Evolutionary conservation across 2,797 vertebrate species (phyloP), one percentile per base, ranked within the genome.

Genomic region (Parambassis ranga): DNA sequence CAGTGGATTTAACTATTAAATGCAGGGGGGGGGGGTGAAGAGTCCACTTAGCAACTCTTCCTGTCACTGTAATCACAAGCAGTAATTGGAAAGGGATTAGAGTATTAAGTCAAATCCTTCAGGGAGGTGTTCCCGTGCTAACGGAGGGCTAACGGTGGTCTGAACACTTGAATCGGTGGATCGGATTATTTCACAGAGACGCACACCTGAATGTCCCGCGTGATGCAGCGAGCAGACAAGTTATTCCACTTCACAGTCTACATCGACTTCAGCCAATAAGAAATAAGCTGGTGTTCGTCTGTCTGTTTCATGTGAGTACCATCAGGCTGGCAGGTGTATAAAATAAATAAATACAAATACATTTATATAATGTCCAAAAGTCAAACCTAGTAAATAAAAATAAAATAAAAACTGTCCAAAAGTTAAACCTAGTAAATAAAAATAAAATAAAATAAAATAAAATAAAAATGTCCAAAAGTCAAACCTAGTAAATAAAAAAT

Each of bases 51-150:
- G 22, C 23, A 35, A 61, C 59, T 36, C 35, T 48, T 37, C 41
- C 5, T 23, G 37, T 47, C 44, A 47, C 48, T 3, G 1, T 57
- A 62, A 65, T 49, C 48, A 39, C 39, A 61, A 15, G 65, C 27
- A 61, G 22, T 73, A 65, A 83, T 57, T 75, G 38, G 35, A 55
- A 59, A 38, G 10, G 60, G 72, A 80, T 86, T 73, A 70, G 10
- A 38, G 23, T 39, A 22, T 37, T 47, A 18, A 37, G 28, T 47
- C 9, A 13, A 57, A 58, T 60, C 67, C 75, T 73, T 65, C 48
- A 4, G 70, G 77, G 70, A 77, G 30, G 27, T 8, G 15, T 28
- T 33, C 43, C 52, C n/a, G 10, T 15, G 22, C 50, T 32, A 48
- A 37, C 58, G n/a, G n/a, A 23, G 22, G 32, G 47, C 36, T 44